These are phyloP conservation scores for Corythornis madagascariensis DNA, from an alignment of 2,113 vertebrate genomes.

Conservation along the genomic window DNA sequence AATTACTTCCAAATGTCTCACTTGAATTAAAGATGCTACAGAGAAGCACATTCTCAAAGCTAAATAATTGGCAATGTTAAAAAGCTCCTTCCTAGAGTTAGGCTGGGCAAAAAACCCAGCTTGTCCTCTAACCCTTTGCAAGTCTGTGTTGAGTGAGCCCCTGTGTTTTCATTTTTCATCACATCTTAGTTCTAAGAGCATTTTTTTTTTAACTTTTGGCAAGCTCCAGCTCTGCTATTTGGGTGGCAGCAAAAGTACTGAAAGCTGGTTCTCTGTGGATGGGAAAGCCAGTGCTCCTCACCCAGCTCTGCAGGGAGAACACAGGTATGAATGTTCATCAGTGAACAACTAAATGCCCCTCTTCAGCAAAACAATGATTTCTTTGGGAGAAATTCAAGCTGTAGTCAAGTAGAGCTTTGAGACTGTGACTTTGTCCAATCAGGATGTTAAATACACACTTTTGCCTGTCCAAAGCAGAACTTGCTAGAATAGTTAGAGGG, in stretches of 20 bases:
- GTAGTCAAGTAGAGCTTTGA: not conserved
- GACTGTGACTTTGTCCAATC: not conserved
- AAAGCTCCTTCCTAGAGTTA: not conserved
- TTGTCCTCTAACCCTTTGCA: not conserved
- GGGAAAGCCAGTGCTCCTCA: not conserved
- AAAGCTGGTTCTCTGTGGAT: not conserved
- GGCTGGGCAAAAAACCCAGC: not conserved
- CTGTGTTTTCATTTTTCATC: not conserved
- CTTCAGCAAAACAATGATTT: not conserved
- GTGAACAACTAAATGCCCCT: not conserved
- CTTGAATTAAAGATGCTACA: not conserved
- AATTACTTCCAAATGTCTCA: not conserved
- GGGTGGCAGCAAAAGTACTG: not conserved
- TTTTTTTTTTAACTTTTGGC: not conserved
- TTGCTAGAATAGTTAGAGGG: not conserved
- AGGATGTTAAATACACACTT: not conserved
- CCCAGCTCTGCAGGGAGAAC: not conserved
- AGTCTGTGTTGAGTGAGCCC: not conserved
- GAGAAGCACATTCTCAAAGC: not conserved
- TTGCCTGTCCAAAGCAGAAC: not conserved
- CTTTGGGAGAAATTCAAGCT: not conserved
- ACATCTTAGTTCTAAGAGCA: not conserved
- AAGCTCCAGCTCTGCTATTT: not conserved
- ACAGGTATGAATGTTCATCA: not conserved
- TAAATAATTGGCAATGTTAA: not conserved